Conservation (phyloP, 2,113 vertebrate species). For the Craseonycteris thonglongyai region DNA sequence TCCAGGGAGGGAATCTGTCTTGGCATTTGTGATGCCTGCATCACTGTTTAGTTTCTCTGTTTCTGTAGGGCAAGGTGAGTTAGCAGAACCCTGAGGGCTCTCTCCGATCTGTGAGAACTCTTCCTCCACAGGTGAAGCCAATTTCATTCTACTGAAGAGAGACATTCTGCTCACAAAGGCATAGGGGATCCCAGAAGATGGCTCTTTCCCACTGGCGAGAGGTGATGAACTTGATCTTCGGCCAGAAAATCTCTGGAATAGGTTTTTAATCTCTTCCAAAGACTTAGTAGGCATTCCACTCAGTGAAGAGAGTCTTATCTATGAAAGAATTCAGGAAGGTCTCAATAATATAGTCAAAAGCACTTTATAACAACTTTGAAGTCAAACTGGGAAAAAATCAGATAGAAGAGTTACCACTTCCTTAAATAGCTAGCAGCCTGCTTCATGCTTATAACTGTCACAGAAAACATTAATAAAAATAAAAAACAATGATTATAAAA, state of each 20-base stretch:
- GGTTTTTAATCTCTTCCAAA: slow-evolving; percentile 88
- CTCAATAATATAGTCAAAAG: background rate
- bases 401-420: background rate
- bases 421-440: background rate
- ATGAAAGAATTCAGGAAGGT: slow-evolving; percentile 44
- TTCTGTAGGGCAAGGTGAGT: background rate
- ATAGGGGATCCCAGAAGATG: slow-evolving; percentile 69
- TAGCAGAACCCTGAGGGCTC: background rate
- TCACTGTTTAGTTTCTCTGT: background rate
- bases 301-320: slow-evolving; percentile 81
- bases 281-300: slow-evolving; percentile 81
- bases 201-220: slow-evolving; percentile 63
- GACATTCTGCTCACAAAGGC: slow-evolving; percentile 78
- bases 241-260: slow-evolving; percentile 88
- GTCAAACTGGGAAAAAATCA: background rate
- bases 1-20: background rate
- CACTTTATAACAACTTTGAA: background rate
- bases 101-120: background rate
- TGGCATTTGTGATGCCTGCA: background rate
- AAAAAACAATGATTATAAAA: background rate
- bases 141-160: slow-evolving; percentile 79
- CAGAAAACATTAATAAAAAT: background rate
- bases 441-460: background rate
- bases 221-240: slow-evolving; percentile 79
- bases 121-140: slow-evolving; percentile 65